Conservation (phyloP, 2,888 invertebrate genomes). For the Zelleria hepariella region DNA sequence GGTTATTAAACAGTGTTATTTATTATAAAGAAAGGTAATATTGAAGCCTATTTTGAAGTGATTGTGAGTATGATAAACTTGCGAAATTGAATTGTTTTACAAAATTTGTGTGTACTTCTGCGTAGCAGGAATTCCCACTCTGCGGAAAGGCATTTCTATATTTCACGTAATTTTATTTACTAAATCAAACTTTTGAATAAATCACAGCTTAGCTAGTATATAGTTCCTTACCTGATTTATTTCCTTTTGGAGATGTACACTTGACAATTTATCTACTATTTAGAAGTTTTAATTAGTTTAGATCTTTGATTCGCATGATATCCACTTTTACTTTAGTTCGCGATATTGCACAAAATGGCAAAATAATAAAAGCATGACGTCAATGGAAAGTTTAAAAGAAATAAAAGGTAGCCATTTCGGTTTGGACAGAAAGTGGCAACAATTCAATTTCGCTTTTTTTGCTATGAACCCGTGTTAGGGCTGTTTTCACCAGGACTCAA, state of each 20-base stretch:
- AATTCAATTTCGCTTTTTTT: slow-evolving; percentile 71
- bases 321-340: slow-evolving; percentile 36
- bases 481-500: neutral
- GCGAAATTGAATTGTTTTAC: slow-evolving; percentile 39
- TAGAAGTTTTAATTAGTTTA: neutral
- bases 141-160: neutral
- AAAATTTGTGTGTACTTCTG: neutral
- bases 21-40: slow-evolving; percentile 8
- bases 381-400: neutral
- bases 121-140: neutral
- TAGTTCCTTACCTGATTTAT: neutral
- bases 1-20: neutral
- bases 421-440: slow-evolving; percentile 61
- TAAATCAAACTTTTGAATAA: neutral
- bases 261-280: neutral
- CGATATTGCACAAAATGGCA: slow-evolving; percentile 1
- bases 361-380: slow-evolving; percentile 6
- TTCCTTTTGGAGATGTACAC: neutral
- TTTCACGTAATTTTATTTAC: neutral
- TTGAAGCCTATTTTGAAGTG: neutral
- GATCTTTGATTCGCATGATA: slow-evolving; percentile 51
- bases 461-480: slow-evolving; percentile 32
- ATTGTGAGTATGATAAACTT: slow-evolving; percentile 9
- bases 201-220: neutral
- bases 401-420: slow-evolving; percentile 38